Evolutionary conservation across 2,888 invertebrate genomes (phyloP).

Genomic region (Eilema sororculum): DNA sequence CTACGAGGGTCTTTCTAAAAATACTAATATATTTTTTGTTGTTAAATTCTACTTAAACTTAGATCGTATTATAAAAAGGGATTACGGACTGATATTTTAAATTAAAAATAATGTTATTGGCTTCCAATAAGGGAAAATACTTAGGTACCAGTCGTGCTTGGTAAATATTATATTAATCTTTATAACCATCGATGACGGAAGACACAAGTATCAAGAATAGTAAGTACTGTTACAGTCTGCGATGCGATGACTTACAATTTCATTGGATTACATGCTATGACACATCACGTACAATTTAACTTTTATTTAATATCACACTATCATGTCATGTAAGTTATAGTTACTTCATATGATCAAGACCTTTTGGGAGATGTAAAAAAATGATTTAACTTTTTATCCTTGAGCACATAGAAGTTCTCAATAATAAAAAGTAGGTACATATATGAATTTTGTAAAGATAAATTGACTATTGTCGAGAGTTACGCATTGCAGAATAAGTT

Average conservation of each 20-base stretch:
- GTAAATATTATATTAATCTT: background rate
- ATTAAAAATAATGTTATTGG: background rate
- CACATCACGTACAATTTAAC: conserved; percentile 44
- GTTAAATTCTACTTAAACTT: background rate
- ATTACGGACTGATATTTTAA: background rate
- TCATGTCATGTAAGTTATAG: background rate
- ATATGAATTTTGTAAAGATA: too few species aligned
- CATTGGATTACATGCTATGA: conserved; percentile 69
- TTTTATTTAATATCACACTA: conserved; percentile 27
- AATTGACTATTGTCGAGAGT: background rate
- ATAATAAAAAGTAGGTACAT: too few species aligned
- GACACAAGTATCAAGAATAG: conserved; percentile 29
- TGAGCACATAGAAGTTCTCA: background rate
- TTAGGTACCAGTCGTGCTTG: background rate
- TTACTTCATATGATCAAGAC: background rate
- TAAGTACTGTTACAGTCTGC: conserved; percentile 27
- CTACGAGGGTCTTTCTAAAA: background rate
- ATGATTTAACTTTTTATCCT: background rate
- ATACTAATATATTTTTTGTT: background rate
- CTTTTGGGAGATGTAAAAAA: background rate
- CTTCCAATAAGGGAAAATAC: conserved; percentile 1
- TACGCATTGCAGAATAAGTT: background rate
- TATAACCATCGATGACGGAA: conserved; percentile 23
- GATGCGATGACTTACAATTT: conserved; percentile 74
- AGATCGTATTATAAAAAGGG: background rate